Conservation (phyloP, 2,113 vertebrate species). For the Nerophis lumbriciformis region DNA sequence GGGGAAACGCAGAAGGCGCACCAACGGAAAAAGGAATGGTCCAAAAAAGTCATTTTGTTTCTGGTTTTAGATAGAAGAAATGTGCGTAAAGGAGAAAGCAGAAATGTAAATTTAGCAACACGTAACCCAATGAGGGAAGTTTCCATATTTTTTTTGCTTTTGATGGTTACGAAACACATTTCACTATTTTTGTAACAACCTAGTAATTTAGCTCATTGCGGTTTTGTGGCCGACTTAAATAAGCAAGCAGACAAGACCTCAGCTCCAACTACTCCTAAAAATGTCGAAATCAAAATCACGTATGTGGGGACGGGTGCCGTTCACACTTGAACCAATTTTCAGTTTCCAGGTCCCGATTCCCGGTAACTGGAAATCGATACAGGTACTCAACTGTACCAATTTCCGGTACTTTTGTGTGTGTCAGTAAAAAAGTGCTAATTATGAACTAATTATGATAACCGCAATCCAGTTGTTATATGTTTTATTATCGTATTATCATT, state of each 20-base stretch:
- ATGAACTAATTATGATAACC: no score
- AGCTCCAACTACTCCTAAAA: constrained; percentile 13
- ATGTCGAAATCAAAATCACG: neutral
- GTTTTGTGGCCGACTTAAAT: constrained; percentile 32
- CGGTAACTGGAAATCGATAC: no score
- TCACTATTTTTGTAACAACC: constrained; percentile 37
- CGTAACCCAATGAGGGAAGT: constrained; percentile 27
- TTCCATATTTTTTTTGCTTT: constrained; percentile 39
- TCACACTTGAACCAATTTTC: no score
- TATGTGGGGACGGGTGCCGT: neutral
- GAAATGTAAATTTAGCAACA: constrained; percentile 39
- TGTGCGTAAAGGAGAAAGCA: constrained; percentile 12
- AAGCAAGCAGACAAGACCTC: constrained; percentile 28
- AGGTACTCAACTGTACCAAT: no score
- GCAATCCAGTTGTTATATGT: no score
- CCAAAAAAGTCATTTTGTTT: constrained; percentile 33
- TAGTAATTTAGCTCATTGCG: constrained; percentile 40
- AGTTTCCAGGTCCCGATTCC: no score
- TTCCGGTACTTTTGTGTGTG: no score
- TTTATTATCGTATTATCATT: no score
- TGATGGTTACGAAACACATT: constrained; percentile 46
- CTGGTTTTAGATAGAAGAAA: constrained; percentile 42
- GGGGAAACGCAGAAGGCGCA: constrained; percentile 42
- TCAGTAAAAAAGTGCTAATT: no score
- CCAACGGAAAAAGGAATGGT: constrained; percentile 51